Conservation (phyloP, 2,113 vertebrate species). For the Paramormyrops kingsleyae region DNA sequence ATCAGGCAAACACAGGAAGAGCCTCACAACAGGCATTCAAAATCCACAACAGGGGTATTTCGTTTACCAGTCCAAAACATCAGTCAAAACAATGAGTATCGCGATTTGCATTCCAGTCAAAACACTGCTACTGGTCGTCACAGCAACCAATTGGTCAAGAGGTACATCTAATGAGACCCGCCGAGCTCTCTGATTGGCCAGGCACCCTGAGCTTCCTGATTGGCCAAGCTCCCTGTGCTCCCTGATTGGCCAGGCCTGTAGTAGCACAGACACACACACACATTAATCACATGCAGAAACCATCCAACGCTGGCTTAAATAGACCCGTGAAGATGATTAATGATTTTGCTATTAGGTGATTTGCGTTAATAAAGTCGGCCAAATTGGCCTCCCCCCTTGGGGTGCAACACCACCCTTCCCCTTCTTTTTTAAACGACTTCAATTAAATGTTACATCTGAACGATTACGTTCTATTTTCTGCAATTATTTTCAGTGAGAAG, state of each 20-base stretch:
- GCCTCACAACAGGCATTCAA: neutral
- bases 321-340: neutral
- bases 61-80: neutral
- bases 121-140: neutral
- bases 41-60: neutral
- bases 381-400: constrained; percentile 18
- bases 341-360: neutral
- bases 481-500: constrained; percentile 11
- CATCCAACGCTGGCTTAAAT: neutral
- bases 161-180: neutral
- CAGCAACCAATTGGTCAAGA: neutral
- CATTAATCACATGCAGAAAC: neutral
- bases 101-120: neutral
- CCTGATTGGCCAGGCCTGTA: neutral
- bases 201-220: too few relatives aligned
- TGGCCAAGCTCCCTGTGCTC: neutral
- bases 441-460: constrained; percentile 77
- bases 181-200: neutral
- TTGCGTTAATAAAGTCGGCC: constrained; percentile 10
- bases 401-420: constrained; percentile 50
- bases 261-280: neutral
- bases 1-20: neutral
- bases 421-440: constrained; percentile 66
- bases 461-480: constrained; percentile 22
- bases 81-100: neutral